These are phyloP conservation scores for Malurus splendens DNA, from an alignment of 2,797 vertebrate species.

Conservation along the genomic window DNA sequence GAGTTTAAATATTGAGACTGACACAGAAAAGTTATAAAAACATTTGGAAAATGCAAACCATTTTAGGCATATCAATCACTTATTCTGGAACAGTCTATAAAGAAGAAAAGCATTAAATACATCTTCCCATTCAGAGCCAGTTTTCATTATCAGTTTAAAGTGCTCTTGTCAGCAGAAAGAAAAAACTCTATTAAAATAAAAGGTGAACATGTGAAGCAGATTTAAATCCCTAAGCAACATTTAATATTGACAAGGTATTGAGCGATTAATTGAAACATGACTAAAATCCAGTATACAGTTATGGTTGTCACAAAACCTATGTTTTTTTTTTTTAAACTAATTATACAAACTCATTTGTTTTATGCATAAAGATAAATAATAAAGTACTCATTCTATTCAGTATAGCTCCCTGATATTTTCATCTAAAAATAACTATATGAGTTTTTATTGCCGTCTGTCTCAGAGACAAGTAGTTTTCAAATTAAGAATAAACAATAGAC, in stretches of 20 bases:
- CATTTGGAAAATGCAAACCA: neutral
- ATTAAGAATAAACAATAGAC: neutral
- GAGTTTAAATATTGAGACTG: neutral
- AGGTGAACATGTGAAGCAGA: neutral
- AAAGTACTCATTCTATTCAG: neutral
- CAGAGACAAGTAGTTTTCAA: neutral
- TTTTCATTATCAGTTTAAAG: neutral
- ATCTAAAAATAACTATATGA: neutral
- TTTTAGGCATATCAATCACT: neutral
- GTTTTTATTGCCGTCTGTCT: neutral
- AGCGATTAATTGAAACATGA: neutral
- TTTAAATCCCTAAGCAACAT: neutral
- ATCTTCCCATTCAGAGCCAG: neutral
- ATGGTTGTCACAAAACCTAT: neutral
- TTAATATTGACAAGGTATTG: neutral
- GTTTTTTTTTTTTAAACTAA: neutral
- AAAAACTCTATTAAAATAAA: neutral
- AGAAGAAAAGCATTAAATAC: neutral
- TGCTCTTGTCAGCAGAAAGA: neutral
- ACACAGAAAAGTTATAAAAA: neutral
- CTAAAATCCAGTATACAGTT: neutral
- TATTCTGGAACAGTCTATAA: neutral
- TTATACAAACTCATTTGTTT: neutral
- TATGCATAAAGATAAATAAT: neutral
- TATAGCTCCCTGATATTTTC: neutral